Percentiles rank a stretch among this genome's conserved stretches.
Conservation (phyloP, 1,140 invertebrate species). For the Coptotermes formosanus region DNA sequence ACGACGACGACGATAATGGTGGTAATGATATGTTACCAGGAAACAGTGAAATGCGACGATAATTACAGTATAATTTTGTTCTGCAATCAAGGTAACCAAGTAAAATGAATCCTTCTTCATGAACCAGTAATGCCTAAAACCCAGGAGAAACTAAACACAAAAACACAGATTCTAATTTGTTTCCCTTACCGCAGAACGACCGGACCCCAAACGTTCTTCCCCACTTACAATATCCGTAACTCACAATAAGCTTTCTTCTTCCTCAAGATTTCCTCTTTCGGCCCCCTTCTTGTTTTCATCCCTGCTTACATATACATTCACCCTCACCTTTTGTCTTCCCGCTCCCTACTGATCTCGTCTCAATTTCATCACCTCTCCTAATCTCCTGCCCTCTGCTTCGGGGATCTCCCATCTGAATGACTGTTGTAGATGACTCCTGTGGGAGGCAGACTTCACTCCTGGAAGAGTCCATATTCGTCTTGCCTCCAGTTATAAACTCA, state of each 20-base stretch:
- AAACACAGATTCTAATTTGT: not conserved
- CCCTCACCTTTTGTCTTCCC: not conserved
- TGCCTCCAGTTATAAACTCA: not conserved
- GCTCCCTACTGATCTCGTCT: not conserved
- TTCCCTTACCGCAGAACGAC: not conserved
- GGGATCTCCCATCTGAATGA: not conserved
- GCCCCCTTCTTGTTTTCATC: not conserved
- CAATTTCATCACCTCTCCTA: slow-evolving; percentile 15
- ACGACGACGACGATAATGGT: too few relatives aligned
- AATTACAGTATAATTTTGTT: too few relatives aligned
- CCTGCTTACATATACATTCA: not conserved
- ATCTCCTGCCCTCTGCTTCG: not conserved
- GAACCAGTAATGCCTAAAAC: not conserved
- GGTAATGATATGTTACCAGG: too few relatives aligned
- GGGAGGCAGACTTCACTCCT: slow-evolving; percentile 12
- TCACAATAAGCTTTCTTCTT: slow-evolving; percentile 3
- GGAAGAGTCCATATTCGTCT: not conserved
- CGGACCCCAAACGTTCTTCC: not conserved
- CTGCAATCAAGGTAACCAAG: too few relatives aligned
- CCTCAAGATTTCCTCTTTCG: not conserved
- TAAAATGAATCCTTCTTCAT: not conserved
- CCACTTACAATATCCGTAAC: not conserved
- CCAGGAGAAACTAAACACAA: not conserved
- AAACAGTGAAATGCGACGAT: too few relatives aligned
- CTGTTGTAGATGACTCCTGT: not conserved